Evolutionary conservation across 2,797 vertebrate genomes (phyloP), one percentile per base, ranked within the genome.

Genomic region (Neopelma chrysocephalum): DNA sequence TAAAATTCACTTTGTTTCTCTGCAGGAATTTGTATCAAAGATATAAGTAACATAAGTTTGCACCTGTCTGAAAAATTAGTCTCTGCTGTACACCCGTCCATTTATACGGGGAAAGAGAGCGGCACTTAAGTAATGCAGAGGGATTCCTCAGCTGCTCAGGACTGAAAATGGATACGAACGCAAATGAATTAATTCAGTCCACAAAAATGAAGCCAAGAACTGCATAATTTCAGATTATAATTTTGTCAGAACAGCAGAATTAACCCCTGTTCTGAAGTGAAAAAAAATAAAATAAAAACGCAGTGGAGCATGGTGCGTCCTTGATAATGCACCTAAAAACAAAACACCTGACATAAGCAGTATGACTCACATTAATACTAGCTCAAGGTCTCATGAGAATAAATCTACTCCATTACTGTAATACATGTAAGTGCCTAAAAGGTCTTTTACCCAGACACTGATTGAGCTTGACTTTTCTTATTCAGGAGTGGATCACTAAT

Each of bases 1-100:
- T 87, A 92, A 92, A 84, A 92, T 87, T 89, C 56, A 76, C n/a
- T 4, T 5, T 48, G 15, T 22, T 80, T 70, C 77, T 95, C 64
- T 85, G 16, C n/a, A 76, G 82, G 21, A 45, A 69, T 80, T 65
- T 66, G n/a, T 66, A 79, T 47, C 7, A 76, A 69, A 89, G 43
- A 70, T 65, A 58, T 34, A n/a, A 89, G 27, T 72, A 96, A 81
- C 2, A 0, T 60, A 72, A 84, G 6, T 58, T 94, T 15, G 22
- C 21, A n/a, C 0, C 1, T 51, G 18, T 48, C 70, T 87, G 54
- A 70, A 76, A 89, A 84, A 89, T 42, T 34, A 18, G 23, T 73
- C 21, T 87, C 36, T 79, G 38, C 38, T 79, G 13, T 54, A 69
- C 25, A 47, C 2, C 22, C 15, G 42, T 51, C 36, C 23, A 51